phyloP scores from a whole-genome alignment of 35 echinoderm and acorn worm species.

The Heliocidaris tuberculata region DNA sequence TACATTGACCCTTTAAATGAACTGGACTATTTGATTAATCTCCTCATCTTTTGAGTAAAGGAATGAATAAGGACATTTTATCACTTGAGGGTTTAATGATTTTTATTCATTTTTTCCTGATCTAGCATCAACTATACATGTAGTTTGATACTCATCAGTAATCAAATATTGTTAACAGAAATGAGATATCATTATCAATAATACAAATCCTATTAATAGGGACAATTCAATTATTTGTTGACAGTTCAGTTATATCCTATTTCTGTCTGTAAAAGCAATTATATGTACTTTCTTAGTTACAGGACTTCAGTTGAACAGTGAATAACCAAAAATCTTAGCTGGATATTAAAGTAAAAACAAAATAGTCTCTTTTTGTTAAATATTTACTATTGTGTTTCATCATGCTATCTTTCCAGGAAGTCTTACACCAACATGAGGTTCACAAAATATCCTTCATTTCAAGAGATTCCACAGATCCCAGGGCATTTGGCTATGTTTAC shows the following conservation, averaged over 20 bases:
- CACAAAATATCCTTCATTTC: constrained; percentile 95
- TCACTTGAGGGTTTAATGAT: too few relatives aligned
- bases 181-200: neutral
- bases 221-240: neutral
- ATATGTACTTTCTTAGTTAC: neutral
- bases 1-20: neutral
- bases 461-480: constrained; percentile 80
- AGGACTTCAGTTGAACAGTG: too few relatives aligned
- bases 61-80: neutral
- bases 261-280: neutral
- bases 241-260: neutral
- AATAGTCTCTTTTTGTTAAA: too few relatives aligned
- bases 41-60: neutral
- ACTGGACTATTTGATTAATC: neutral
- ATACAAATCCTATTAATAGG: neutral
- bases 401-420: constrained; percentile 37
- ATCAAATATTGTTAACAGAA: neutral
- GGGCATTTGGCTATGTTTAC: constrained; percentile 83
- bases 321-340: too few relatives aligned
- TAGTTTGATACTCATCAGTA: too few relatives aligned
- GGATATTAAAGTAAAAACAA: too few relatives aligned
- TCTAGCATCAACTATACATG: too few relatives aligned
- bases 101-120: too few relatives aligned
- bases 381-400: too few relatives aligned
- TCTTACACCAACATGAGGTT: constrained; percentile 76